Base-by-base conservation (phyloP, 1,140 invertebrate genomes). In the Brachionus asplanchnoidis region DNA sequence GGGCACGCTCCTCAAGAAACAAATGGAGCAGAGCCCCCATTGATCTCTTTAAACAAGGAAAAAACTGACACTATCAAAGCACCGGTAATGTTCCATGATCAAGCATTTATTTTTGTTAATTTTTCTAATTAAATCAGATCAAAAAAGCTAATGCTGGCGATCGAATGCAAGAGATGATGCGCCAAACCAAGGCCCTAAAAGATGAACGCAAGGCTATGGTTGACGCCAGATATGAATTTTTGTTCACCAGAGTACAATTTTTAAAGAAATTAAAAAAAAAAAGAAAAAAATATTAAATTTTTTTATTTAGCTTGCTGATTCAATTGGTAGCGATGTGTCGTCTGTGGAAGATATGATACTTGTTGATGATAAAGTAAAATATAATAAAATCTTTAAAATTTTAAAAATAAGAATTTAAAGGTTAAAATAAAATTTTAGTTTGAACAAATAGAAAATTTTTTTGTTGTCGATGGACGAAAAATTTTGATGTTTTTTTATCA, bases 401-500 rank as follows among this genome's bases (percentile, higher is more conserved):
- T 20, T 8, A 28, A 23, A 53, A 46, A 80, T 20, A 46, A 26
- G 23, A 11, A 85, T 32, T 56, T 85, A 12, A 36, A 53, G 42
- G 26, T 26, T 8, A 77, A 75, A 42, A 46, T 79, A 17, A 28
- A 68, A 32, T 87, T 87, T 42, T 84, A 90, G 89, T 90, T 90
- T 87, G 87, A 88, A 40, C 44, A 88, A 66, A 88, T 96, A 86
- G 95, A 95, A 88, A 93, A 94, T 87, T 91, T 97, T 6, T 95
- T 96, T 88, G 89, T 94, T 8, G 94, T 94, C 0, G 93, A 95
- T 87, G 95, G 95, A 92, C 92, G 93, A 85, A 93, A 94, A 78
- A 95, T 95, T 87, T 91, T 97, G 36, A 92, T 96, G 85, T 97
- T 95, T 94, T 88, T 89, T 96, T 1, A 95, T 95, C 0, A 94